Conservation (phyloP, 2,113 vertebrate genomes). For the Syrmaticus mikado region DNA sequence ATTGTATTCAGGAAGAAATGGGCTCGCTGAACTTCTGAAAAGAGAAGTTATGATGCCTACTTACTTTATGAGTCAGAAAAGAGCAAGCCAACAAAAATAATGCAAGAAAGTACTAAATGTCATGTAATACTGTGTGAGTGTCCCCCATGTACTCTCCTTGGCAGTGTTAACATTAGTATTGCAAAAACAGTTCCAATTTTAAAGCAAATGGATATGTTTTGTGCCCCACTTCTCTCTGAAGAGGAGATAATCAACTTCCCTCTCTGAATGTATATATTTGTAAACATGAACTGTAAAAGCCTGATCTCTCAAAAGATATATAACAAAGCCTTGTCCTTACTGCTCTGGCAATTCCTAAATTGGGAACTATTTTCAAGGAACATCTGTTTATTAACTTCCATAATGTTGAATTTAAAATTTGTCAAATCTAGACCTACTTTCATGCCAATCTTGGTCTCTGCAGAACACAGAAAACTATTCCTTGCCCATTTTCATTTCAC, state of each 20-base stretch:
- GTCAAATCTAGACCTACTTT: not conserved
- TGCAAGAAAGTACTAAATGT: not conserved
- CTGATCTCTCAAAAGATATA: not conserved
- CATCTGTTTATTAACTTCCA: not conserved
- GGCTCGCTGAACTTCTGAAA: not conserved
- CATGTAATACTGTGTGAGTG: not conserved
- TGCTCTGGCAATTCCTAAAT: not conserved
- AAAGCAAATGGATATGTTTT: not conserved
- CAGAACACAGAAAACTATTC: not conserved
- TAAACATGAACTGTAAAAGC: not conserved
- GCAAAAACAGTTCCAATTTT: not conserved
- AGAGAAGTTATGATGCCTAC: not conserved
- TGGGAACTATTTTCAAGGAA: not conserved
- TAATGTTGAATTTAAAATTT: not conserved
- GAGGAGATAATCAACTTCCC: too few species aligned
- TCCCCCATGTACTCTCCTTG: not conserved
- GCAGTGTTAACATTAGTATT: not conserved
- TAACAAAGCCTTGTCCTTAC: not conserved
- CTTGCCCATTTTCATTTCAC: not conserved
- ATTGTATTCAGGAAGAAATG: constrained; percentile 19
- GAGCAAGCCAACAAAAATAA: not conserved
- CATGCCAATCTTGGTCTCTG: not conserved
- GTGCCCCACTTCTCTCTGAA: not conserved
- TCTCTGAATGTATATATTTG: not conserved
- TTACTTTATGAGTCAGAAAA: not conserved